Conservation (phyloP, 2,888 invertebrate genomes). For the Sarcophaga caerulescens region DNA sequence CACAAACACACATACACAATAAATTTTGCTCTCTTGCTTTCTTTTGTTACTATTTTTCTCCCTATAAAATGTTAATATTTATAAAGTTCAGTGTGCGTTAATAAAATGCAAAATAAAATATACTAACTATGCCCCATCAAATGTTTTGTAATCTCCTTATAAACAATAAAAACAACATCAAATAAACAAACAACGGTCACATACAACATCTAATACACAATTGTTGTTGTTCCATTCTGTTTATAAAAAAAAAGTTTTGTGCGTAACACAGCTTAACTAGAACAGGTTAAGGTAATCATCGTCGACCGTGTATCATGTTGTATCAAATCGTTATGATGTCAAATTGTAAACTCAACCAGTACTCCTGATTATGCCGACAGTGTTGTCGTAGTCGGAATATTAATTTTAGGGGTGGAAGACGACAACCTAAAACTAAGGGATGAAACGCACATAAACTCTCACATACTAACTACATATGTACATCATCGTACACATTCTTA, state of each 20-base stretch:
- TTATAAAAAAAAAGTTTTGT: slow-evolving; percentile 19
- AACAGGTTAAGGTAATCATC: slow-evolving; percentile 65
- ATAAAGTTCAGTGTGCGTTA: slow-evolving; percentile 42
- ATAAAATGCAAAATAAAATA: slow-evolving; percentile 5
- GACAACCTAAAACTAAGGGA: slow-evolving; percentile 29
- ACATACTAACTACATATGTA: neutral
- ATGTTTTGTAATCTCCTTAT: neutral
- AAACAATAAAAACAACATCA: slow-evolving; percentile 32
- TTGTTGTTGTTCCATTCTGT: neutral
- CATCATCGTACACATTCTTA: neutral
- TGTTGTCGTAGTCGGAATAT: slow-evolving; percentile 8
- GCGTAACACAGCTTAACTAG: slow-evolving; percentile 64
- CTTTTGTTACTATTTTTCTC: slow-evolving; percentile 29
- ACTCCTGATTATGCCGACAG: neutral
- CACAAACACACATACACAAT: neutral
- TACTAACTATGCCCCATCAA: neutral
- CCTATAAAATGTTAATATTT: slow-evolving; percentile 15
- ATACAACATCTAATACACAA: neutral
- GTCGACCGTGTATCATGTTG: neutral
- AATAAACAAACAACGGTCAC: slow-evolving; percentile 15
- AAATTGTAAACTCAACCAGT: neutral
- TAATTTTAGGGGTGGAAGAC: slow-evolving; percentile 43
- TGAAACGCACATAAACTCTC: neutral
- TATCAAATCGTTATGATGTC: neutral
- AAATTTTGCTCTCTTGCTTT: slow-evolving; percentile 1